Evolutionary conservation across 1,140 invertebrate species (phyloP).

Genomic region (Cepaea nemoralis): DNA sequence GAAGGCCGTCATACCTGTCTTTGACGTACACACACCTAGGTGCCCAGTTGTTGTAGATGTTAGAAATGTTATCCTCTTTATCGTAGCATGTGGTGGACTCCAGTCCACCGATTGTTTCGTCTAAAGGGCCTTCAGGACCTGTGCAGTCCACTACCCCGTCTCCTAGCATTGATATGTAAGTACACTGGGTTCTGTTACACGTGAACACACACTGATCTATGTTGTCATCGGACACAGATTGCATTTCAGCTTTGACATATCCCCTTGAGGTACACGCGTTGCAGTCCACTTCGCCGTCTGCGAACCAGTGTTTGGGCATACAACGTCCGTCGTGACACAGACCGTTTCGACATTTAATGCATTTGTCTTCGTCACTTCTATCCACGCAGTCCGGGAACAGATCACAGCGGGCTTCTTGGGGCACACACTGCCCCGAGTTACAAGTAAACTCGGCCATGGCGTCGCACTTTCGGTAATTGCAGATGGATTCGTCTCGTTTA

Average conservation of each 20-base stretch:
- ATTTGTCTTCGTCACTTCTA: not conserved
- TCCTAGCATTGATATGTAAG: not conserved
- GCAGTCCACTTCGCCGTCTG: constrained; percentile 25
- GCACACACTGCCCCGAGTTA: not conserved
- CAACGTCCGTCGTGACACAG: not conserved
- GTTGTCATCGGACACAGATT: not conserved
- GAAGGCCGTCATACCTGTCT: not conserved
- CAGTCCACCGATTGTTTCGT: not conserved
- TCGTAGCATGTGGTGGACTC: not conserved
- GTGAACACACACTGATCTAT: constrained; percentile 21
- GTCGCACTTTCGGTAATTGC: not conserved
- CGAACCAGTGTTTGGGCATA: constrained; percentile 23
- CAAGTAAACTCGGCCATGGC: not conserved
- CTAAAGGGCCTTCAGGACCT: constrained; percentile 19
- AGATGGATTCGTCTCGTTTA: not conserved
- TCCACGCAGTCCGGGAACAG: constrained; percentile 12
- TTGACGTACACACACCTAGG: not conserved
- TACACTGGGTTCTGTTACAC: constrained; percentile 25
- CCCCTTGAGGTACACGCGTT: constrained; percentile 10
- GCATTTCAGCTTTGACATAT: constrained; percentile 14
- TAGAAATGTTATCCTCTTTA: not conserved
- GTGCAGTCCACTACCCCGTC: constrained; percentile 22
- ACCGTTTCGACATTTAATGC: not conserved
- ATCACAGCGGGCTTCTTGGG: not conserved
- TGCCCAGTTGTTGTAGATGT: constrained; percentile 20